phyloP scores from a whole-genome alignment of 2,888 invertebrate genomes.

The Timema podura region DNA sequence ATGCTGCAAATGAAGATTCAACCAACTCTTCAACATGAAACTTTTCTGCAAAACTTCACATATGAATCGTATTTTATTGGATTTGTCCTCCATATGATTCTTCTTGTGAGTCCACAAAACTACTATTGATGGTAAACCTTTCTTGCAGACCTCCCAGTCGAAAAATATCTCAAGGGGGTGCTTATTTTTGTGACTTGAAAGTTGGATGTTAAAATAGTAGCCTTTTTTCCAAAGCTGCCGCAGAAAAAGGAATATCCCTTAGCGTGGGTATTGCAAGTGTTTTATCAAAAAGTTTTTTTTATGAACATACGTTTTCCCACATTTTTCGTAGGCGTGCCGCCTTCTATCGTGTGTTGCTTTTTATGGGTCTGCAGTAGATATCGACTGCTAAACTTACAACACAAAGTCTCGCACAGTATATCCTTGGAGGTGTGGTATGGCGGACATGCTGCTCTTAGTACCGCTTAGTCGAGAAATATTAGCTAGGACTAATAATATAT shows the following conservation, averaged over 20 bases:
- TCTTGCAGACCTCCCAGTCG: slow-evolving; percentile 44
- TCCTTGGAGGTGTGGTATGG: too few relatives aligned
- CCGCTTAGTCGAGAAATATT: too few relatives aligned
- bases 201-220: slow-evolving; percentile 23
- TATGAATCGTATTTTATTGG: slow-evolving; percentile 37
- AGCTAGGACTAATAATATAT: too few relatives aligned
- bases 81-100: slow-evolving; percentile 47
- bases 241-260: slow-evolving; percentile 24
- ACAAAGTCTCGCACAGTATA: slow-evolving; percentile 55
- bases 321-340: slow-evolving; percentile 43
- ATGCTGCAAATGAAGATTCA: slow-evolving; percentile 37
- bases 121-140: slow-evolving; percentile 52
- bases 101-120: slow-evolving; percentile 50
- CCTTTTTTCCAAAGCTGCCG: slow-evolving; percentile 25
- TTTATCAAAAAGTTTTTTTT: slow-evolving; percentile 26
- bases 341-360: slow-evolving; percentile 44
- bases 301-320: slow-evolving; percentile 34
- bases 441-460: too few relatives aligned
- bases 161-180: slow-evolving; percentile 45
- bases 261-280: slow-evolving; percentile 25
- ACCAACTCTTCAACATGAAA: slow-evolving; percentile 36
- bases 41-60: slow-evolving; percentile 39
- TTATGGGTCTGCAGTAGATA: slow-evolving; percentile 42
- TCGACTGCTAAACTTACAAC: slow-evolving; percentile 44
- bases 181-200: slow-evolving; percentile 21